These are phyloP conservation scores for Cheiracanthium punctorium DNA, from an alignment of 2,888 invertebrate genomes.

Conservation along the genomic window DNA sequence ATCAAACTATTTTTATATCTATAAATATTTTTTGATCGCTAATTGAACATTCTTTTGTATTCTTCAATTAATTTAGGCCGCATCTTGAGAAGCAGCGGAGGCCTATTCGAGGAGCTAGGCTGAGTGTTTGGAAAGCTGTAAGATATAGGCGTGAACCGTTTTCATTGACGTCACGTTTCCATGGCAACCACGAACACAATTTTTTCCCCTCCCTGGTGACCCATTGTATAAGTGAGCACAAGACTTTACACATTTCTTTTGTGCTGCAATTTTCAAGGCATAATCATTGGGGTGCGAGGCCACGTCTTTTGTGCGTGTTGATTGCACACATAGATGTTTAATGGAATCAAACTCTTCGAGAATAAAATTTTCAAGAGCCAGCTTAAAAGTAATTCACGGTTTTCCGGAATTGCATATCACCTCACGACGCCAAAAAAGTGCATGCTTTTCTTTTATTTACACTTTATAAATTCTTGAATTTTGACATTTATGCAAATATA, in stretches of 20 bases:
- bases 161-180: slow-evolving; percentile 57
- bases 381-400: no score
- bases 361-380: background rate
- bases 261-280: slow-evolving; percentile 28
- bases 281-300: slow-evolving; percentile 1
- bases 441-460: no score
- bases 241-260: slow-evolving; percentile 38
- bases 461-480: no score
- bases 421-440: no score
- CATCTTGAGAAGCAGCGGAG: slow-evolving; percentile 9
- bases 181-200: slow-evolving; percentile 40
- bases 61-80: slow-evolving; percentile 10
- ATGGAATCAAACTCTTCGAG: background rate
- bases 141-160: slow-evolving; percentile 46
- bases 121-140: slow-evolving; percentile 26
- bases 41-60: slow-evolving; percentile 8
- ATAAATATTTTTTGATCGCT: background rate
- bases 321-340: slow-evolving; percentile 1
- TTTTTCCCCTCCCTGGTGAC: slow-evolving; percentile 35
- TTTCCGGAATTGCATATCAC: no score
- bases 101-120: slow-evolving; percentile 18
- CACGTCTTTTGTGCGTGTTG: background rate
- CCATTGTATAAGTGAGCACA: slow-evolving; percentile 31
- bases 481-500: no score
- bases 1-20: background rate